Base-by-base conservation (phyloP, 2,113 vertebrate species). In the Pelmatolapia mariae region DNA sequence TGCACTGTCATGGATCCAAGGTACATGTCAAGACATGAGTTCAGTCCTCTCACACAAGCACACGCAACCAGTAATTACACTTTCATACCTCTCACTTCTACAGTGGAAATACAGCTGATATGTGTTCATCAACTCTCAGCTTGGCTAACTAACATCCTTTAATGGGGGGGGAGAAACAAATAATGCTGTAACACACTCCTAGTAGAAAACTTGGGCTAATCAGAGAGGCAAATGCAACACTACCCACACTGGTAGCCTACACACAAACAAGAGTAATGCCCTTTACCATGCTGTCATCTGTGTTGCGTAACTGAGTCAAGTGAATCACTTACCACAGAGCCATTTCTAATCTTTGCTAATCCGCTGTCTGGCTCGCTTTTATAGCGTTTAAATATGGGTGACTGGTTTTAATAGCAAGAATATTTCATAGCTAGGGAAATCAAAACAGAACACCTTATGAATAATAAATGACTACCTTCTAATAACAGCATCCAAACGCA, bases 321-420 rank as follows among this genome's bases (percentile, higher is more conserved):
- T 93, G 90, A 96, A 94, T 96, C 94, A 95, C 91, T 95, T 92
- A 88, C 89, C 91, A 89, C 91, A 95, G 89, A 94, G 93, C 89
- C 86, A 91, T 86, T 80, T 91, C 88, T 95, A 95, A 96, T 96
- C 95, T 92, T 85, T 85, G 84, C 89, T 96, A 94, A 96, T 95
- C 93, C 78, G 38, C 84, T 83, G 87, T 76, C 85, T 90, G 91
- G 88, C 88, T 92, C 87, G 89, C 91, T 81, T 89, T 91, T 83
- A 82, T 79, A 73, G 18, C 24, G 59, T 90, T 92, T 93, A 84
- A 91, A 94, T 91, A 92, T 82, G 90, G 89, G 71, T 89, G 84
- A 89, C 71, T 90, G 87, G 24, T 91, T 92, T 90, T 73, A 89
- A 86, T 38, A 80, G 83, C 54, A 92, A 84, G 86, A 63, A 33